Base-by-base conservation (phyloP, 2,797 vertebrate genomes). In the Buphagus erythrorhynchus region DNA sequence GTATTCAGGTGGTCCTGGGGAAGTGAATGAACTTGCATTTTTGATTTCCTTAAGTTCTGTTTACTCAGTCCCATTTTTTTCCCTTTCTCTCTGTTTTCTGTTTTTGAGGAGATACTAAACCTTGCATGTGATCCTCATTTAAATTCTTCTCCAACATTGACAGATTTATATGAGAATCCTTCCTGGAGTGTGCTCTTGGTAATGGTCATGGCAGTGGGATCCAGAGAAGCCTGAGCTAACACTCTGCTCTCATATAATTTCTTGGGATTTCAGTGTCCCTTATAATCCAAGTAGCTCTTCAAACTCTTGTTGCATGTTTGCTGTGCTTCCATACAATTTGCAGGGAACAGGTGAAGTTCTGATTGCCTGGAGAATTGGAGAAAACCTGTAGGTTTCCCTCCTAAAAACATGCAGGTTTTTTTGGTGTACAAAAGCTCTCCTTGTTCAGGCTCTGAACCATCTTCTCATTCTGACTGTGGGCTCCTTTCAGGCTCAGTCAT, bases 1-100 rank as follows among this genome's bases (percentile, higher is more conserved):
- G 9, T 92, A 58, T 95, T 97, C 97, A 97, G 96, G 97, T 97
- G 96, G 96, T 97, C 90, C 95, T 26, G 43, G 71, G 77, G 81
- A 97, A 93, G 74, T 97, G 90, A 97, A 94, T 88, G 87, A 95
- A 95, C 77, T 96, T 96, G 86, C 52, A 61, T 94, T 96, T 96
- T 96, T 95, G 78, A 77, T 93, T 96, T 96, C 59, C 63, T 68
- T 65, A 77, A 86, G 81, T 91, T 96, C 77, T 95, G 77, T 95
- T 98, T 95, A 88, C 81, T 89, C 89, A 67, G 55, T 48, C 59
- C 45, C 55, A 6, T 19, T 68, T 83, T 78, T 38, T 4, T 4
- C 5, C 7, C 5, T 62, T 67, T 77, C 61, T 66, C 42, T 15
- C 26, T 51, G 21, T 86, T 93, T 90, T 93, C 48, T 84, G 4